phyloP scores from a whole-genome alignment of 1,140 invertebrate species.

The Drosophila sucinea region DNA sequence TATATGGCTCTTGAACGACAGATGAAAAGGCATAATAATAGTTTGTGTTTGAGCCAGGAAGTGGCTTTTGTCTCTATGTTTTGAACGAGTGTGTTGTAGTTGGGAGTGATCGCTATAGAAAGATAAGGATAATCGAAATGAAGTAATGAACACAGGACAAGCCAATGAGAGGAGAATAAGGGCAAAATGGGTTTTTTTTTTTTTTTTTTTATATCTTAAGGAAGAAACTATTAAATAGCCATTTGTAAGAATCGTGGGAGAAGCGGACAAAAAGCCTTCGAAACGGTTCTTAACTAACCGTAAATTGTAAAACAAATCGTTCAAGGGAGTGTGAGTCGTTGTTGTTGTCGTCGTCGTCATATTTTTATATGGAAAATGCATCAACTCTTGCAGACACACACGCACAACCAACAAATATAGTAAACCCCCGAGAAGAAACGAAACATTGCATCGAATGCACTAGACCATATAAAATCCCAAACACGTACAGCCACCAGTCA shows the following conservation, averaged over 20 bases:
- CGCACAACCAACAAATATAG: neutral
- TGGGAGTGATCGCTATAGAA: slow-evolving; percentile 16
- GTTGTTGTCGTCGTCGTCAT: neutral
- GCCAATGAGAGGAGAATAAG: neutral
- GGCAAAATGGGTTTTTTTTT: neutral
- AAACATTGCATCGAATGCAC: slow-evolving; percentile 2
- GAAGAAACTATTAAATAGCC: slow-evolving; percentile 3
- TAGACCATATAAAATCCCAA: slow-evolving; percentile 14
- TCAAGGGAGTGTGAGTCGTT: neutral
- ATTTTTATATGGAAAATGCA: slow-evolving; percentile 12
- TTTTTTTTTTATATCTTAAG: neutral
- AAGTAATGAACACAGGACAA: slow-evolving; percentile 7
- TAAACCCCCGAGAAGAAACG: too few relatives aligned
- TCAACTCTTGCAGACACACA: neutral
- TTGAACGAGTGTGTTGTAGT: neutral
- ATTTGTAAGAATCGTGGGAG: slow-evolving; percentile 4
- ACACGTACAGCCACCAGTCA: slow-evolving; percentile 9
- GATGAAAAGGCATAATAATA: slow-evolving; percentile 25
- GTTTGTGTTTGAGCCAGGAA: slow-evolving; percentile 14
- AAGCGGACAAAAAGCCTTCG: too few relatives aligned
- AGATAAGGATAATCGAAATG: slow-evolving; percentile 16
- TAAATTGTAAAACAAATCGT: slow-evolving; percentile 4
- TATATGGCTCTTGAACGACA: slow-evolving; percentile 19
- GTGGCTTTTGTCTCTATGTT: slow-evolving; percentile 2
- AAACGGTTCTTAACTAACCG: neutral